Evolutionary conservation across 2,797 vertebrate species (phyloP), one percentile per base, ranked within the genome.

Genomic region (Enteromius anoplus): DNA sequence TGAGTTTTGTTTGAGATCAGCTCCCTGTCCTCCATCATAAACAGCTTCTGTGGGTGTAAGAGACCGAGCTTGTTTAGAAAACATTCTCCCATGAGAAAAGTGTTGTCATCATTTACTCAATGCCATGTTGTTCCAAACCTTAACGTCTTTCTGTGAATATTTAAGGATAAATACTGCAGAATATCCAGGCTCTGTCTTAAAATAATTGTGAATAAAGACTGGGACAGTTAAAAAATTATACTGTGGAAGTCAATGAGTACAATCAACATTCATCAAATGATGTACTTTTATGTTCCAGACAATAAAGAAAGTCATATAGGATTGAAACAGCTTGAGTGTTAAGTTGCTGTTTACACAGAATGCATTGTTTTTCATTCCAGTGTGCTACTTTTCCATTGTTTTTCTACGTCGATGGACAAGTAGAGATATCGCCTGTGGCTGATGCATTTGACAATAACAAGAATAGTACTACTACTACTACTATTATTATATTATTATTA

Each of bases 1-100:
- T 93, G 92, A 70, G 89, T 91, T 88, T 94, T 94, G 55, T 51
- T 80, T 65, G 87, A 73, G 64, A 94, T 83, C 1, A 82, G 87
- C 87, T 95, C 90, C 79, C 93, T 90, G 81, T 95, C 93, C 15
- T 96, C 94, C 93, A 96, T 93, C 88, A 93, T 91, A 45, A 96
- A 94, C 32, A 96, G 93, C 85, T 92, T 94, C 96, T 96, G 92
- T 45, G 81, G 83, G 86, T 26, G 42, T 40, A 80, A 83, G 49
- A 26, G 8, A 34, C 6, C 3, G 4, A 11, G 34, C 12, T 60
- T 12, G 19, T 49, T 45, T 60, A 83, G 8, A 29, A 47, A 34
- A 14, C 12, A 19, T 49, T 55, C 19, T 60, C 14, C 8, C 0
- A 26, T n/a, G 26, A 72, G 45, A 21, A 55, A 42, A 60, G 66